phyloP scores from a whole-genome alignment of 2,888 invertebrate species.

The Tipula vernalis region DNA sequence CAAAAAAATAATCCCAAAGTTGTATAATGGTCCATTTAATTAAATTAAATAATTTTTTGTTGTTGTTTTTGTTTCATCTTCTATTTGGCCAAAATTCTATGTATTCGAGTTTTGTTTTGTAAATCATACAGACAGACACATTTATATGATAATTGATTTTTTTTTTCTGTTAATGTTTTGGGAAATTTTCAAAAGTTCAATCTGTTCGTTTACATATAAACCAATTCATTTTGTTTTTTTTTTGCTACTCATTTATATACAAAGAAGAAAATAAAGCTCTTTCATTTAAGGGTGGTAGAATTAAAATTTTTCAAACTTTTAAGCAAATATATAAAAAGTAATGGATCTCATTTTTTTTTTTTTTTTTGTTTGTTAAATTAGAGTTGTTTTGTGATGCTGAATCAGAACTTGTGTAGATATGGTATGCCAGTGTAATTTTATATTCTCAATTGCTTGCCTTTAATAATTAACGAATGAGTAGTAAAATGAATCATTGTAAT shows the following conservation, averaged over 20 bases:
- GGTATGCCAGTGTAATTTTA: background rate
- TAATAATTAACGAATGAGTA: too few species aligned
- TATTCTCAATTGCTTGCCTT: background rate
- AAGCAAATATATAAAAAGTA: background rate
- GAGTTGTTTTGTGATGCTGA: background rate
- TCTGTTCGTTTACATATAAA: background rate
- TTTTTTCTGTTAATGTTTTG: background rate
- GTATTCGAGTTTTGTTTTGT: background rate
- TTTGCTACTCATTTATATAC: background rate
- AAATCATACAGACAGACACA: background rate
- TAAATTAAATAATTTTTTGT: background rate
- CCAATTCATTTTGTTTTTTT: background rate
- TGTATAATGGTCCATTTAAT: background rate
- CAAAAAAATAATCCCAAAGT: background rate
- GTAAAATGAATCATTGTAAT: too few species aligned
- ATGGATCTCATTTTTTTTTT: background rate
- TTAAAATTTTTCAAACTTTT: background rate
- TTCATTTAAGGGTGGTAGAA: background rate
- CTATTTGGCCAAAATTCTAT: background rate
- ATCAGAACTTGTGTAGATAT: background rate
- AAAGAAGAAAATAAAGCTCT: background rate
- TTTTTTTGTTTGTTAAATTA: background rate
- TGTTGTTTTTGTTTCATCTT: background rate
- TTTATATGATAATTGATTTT: background rate
- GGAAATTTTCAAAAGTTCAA: background rate